phyloP scores from a whole-genome alignment of 1,140 invertebrate genomes.

The Euura lappo region DNA sequence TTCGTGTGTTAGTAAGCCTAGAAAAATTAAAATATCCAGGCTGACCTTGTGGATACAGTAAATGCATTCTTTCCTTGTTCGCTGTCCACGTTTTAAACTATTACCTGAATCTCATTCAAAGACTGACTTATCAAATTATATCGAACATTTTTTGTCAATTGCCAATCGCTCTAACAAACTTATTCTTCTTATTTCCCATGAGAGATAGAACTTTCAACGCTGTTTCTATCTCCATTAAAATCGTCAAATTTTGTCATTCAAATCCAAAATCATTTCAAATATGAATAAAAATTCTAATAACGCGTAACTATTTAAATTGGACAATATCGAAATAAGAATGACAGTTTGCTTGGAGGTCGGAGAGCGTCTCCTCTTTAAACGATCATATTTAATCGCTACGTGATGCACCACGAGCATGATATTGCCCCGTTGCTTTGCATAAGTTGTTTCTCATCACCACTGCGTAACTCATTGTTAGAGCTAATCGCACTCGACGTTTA shows the following conservation, averaged over 20 bases:
- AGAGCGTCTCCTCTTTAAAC: too few relatives aligned
- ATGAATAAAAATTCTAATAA: too few relatives aligned
- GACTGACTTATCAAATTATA: neutral
- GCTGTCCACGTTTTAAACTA: neutral
- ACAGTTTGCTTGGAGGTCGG: too few relatives aligned
- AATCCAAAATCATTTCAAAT: too few relatives aligned
- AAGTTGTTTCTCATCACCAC: neutral
- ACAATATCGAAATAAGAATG: too few relatives aligned
- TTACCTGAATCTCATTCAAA: neutral
- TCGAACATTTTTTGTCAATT: neutral
- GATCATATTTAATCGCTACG: too few relatives aligned
- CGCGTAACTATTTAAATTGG: too few relatives aligned
- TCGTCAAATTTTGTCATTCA: too few relatives aligned
- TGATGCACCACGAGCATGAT: neutral
- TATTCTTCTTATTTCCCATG: neutral
- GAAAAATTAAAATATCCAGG: neutral
- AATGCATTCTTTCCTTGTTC: neutral
- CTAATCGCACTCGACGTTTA: neutral
- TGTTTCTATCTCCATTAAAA: too few relatives aligned
- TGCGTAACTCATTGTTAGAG: neutral
- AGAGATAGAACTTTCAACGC: too few relatives aligned
- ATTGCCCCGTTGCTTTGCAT: neutral
- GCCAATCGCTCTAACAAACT: neutral
- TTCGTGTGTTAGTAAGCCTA: neutral
- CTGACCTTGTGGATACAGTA: neutral